Base-by-base conservation (phyloP, 1,140 invertebrate genomes). In the Zaprionus gabonicus region DNA sequence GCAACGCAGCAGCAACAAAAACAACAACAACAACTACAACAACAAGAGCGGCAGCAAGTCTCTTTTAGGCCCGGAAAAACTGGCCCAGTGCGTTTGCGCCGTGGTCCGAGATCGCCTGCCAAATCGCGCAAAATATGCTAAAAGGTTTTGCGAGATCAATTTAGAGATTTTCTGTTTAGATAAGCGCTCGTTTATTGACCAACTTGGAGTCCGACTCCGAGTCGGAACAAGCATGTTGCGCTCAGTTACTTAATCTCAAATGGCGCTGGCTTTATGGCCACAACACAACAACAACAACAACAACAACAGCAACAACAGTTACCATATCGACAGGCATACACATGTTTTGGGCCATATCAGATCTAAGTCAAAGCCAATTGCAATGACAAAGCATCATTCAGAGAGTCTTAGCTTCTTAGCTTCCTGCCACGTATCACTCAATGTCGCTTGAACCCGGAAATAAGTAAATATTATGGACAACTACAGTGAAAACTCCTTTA, bases 41-140 rank as follows among this genome's bases (percentile, higher is more conserved):
- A 46, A 68, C 71, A 64, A 67, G 44, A 78, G 74, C 67, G 74
- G 70, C 51, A 34, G 27, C 53, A 71, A 57, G 38, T 46, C 36
- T 80, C 68, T 77, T 82, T 73, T 76, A 55, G 58, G 53, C 66
- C 70, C 58, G 66, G 76, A 77, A 82, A 81, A 82, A 79, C 82
- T 78, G 70, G 81, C 75, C 80, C 63, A 51, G 10, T 57, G 60
- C 49, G 46, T 65, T 73, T 28, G 49, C 62, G 64, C 56, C 25
- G 46, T 7, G 15, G 38, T 10, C 41, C 71, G 62, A 64, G 71
- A 65, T 78, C 74, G 84, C 81, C 83, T 88, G 84, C 85, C 84
- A 87, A 90, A 90, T 90, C 85, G 85, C 85, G 84, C 85, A 90
- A 90, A 90, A 90, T 90, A 90, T 90, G 85, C 85, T 90, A 90